These are phyloP conservation scores for Clostera curtula DNA, from an alignment of 2,888 invertebrate species.

Conservation along the genomic window DNA sequence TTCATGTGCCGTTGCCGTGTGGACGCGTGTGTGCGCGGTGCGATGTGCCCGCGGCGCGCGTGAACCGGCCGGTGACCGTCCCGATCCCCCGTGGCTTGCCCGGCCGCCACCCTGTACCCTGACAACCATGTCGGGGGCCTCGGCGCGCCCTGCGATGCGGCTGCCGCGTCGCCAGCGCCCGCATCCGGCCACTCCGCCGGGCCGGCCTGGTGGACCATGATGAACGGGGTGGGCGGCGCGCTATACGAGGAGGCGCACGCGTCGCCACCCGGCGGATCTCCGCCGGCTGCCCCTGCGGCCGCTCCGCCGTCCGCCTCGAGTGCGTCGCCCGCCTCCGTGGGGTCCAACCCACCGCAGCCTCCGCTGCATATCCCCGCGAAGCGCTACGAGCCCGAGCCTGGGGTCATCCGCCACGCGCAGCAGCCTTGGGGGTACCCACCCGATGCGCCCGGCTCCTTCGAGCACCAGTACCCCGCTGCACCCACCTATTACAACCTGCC, in stretches of 20 bases:
- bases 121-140: slow-evolving; percentile 82
- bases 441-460: slow-evolving; percentile 77
- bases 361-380: slow-evolving; percentile 94
- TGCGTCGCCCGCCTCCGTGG: slow-evolving; percentile 75
- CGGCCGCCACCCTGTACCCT: slow-evolving; percentile 87
- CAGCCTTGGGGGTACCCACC: slow-evolving; percentile 86
- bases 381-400: slow-evolving; percentile 79
- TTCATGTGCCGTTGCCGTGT: slow-evolving; percentile 69
- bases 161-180: slow-evolving; percentile 84
- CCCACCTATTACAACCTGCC: slow-evolving; percentile 86
- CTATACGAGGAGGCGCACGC: slow-evolving; percentile 83
- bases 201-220: slow-evolving; percentile 90
- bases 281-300: slow-evolving; percentile 81
- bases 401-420: slow-evolving; percentile 86
- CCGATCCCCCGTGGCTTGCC: slow-evolving; percentile 84
- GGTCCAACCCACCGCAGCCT: slow-evolving; percentile 83
- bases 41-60: slow-evolving; percentile 72
- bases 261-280: slow-evolving; percentile 74
- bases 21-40: slow-evolving; percentile 68
- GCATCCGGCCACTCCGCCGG: slow-evolving; percentile 89
- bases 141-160: slow-evolving; percentile 81
- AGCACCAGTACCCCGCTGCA: slow-evolving; percentile 80
- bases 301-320: slow-evolving; percentile 75
- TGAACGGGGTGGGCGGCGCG: slow-evolving; percentile 86
- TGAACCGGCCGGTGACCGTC: slow-evolving; percentile 62